A percentile compares a stretch with the other conserved stretches of the same genome.
Evolutionary conservation across 2,797 vertebrate species (phyloP).

Genomic region (Sebastes baramenuke): DNA sequence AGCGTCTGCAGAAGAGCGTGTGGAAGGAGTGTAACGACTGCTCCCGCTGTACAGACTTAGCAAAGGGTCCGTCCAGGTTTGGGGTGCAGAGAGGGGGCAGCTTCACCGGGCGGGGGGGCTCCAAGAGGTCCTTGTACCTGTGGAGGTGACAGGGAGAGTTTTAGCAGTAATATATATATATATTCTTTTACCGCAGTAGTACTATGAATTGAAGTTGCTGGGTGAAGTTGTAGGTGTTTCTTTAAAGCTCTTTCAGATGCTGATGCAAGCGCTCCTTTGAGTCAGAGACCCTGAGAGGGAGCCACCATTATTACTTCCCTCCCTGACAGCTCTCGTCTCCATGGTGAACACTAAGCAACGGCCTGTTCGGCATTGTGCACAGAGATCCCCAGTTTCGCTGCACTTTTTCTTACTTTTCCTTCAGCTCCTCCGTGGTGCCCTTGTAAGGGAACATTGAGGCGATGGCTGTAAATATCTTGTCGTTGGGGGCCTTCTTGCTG

Average conservation of each 20-base stretch:
- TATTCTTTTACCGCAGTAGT: neutral
- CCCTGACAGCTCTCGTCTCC: slow-evolving; percentile 64
- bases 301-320: slow-evolving; percentile 66
- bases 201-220: neutral
- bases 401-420: slow-evolving; percentile 90
- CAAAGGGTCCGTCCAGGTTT: slow-evolving; percentile 94
- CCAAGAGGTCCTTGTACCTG: slow-evolving; percentile 94
- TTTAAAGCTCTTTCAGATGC: slow-evolving; percentile 62
- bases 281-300: slow-evolving; percentile 42
- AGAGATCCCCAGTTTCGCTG: slow-evolving; percentile 19
- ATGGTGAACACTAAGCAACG: slow-evolving; percentile 78
- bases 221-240: slow-evolving; percentile 3
- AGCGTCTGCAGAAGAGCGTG: slow-evolving; percentile 97
- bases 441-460: slow-evolving; percentile 98
- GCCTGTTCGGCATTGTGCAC: slow-evolving; percentile 48
- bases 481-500: slow-evolving; percentile 90
- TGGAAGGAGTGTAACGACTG: slow-evolving; percentile 98
- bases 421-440: slow-evolving; percentile 94
- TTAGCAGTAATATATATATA: neutral
- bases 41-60: slow-evolving; percentile 96
- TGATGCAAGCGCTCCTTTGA: slow-evolving; percentile 59
- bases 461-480: slow-evolving; percentile 97
- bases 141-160: neutral
- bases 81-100: slow-evolving; percentile 95
- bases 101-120: slow-evolving; percentile 88